Percentiles rank a stretch among this genome's conserved stretches.
These are phyloP conservation scores for Lepisosteus osseus DNA, from an alignment of 2,113 vertebrate species.

Conservation along the genomic window DNA sequence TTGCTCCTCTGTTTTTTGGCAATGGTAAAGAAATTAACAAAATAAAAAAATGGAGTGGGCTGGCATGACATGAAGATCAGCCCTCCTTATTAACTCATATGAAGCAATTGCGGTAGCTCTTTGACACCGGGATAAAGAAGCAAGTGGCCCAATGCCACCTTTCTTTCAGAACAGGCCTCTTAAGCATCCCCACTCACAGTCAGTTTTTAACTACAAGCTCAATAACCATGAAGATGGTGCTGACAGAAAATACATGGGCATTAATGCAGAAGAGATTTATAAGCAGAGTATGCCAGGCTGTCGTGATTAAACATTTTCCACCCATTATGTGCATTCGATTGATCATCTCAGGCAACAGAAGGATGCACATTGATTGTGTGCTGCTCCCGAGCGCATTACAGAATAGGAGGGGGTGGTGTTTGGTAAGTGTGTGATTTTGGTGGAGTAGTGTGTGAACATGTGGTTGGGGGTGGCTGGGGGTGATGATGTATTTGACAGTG, in stretches of 20 bases:
- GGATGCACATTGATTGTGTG: conserved; percentile 69
- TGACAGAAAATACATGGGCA: conserved; percentile 51
- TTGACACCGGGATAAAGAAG: no score
- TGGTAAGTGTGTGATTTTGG: no score
- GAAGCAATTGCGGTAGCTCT: no score
- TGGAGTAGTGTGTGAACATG: no score
- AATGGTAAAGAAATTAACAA: conserved; percentile 8
- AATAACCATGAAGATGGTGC: conserved; percentile 42
- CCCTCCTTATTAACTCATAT: no score
- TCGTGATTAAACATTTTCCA: conserved; percentile 68
- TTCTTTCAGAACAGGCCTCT: conserved; percentile 15
- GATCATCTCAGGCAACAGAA: conserved; percentile 68
- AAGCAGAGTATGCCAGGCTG: conserved; percentile 52
- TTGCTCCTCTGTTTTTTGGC: neutral
- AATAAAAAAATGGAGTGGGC: conserved; percentile 3
- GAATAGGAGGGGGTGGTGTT: neutral
- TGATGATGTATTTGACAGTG: conserved; percentile 58
- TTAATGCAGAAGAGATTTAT: conserved; percentile 60
- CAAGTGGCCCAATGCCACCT: no score
- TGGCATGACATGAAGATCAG: neutral
- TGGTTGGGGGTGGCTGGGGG: no score
- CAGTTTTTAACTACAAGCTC: conserved; percentile 20
- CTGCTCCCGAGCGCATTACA: conserved; percentile 64
- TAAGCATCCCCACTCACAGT: neutral
- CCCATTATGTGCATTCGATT: conserved; percentile 68